Evolutionary conservation across 2,888 invertebrate genomes (phyloP), one percentile per base, ranked within the genome.

Genomic region (Nipponacmea schrenckii): DNA sequence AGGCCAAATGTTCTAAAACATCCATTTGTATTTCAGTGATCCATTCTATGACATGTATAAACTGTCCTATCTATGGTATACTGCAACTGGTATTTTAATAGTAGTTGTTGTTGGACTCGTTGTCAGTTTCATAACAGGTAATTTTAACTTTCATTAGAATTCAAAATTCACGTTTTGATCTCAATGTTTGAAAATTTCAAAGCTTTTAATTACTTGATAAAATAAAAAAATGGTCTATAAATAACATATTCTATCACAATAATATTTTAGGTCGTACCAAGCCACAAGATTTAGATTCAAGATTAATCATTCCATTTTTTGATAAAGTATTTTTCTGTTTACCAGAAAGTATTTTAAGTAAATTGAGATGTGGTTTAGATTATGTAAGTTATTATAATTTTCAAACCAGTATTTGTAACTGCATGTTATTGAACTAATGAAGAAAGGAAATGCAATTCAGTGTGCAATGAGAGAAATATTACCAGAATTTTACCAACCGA

Each of bases 231-330:
- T 2, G 31, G 31, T 2, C 2, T 31, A 4, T 2, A 7, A 31
- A 31, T 31, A 31, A 31, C 31, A 31, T 31, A 31, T 7, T 4
- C 31, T 31, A 27, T 46, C 4, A 17, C 10, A 17, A 39, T 24
- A 17, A 27, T 45, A 45, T 15, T 64, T 48, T 50, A 69, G 69
- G 69, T 64, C 46, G 31, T 5, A 50, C 48, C 20, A 62, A 64
- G 17, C 69, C 69, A 2, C 17, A 45, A 46, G 31, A 45, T 31
- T 31, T 69, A 15, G 64, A 69, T 7, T 27, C 69, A 14, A 62
- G 69, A 27, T 64, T 69, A 27, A 64, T 64, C 46, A 64, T 64
- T 31, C 64, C 69, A n/a, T 20, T 69, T 50, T 69, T 69, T 69
- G 69, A 69, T 39, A 46, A 50, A 48, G 31, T 69, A 46, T 64